Evolutionary conservation across 1,140 invertebrate species (phyloP).

Genomic region (Dermatophagoides farinae): DNA sequence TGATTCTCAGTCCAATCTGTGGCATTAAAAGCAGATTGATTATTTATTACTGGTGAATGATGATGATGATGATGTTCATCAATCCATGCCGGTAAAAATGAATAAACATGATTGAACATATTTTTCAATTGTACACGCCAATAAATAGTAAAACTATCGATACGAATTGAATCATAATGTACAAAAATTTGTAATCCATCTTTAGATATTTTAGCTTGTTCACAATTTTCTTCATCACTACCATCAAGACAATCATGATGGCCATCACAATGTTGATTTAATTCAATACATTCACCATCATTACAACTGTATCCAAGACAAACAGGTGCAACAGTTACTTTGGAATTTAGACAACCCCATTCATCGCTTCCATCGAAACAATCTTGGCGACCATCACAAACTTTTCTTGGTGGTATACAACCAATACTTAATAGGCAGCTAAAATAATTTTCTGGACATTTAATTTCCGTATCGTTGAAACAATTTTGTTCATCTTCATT

Average conservation of each 20-base stretch:
- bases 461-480: constrained; percentile 40
- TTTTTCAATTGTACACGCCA: too few species aligned
- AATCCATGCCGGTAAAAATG: constrained; percentile 38
- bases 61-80: too few species aligned
- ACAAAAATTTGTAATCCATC: constrained; percentile 23
- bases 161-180: constrained; percentile 23
- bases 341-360: constrained; percentile 16
- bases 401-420: constrained; percentile 39
- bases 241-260: constrained; percentile 43
- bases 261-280: constrained; percentile 40
- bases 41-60: background rate
- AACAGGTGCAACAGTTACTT: background rate
- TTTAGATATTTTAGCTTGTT: constrained; percentile 20
- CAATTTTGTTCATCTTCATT: constrained; percentile 41
- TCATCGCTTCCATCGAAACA: constrained; percentile 46
- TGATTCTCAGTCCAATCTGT: background rate
- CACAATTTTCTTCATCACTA: constrained; percentile 46
- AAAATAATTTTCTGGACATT: constrained; percentile 44
- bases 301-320: constrained; percentile 36
- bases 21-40: background rate
- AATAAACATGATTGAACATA: too few species aligned
- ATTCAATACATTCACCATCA: constrained; percentile 35
- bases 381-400: constrained; percentile 74
- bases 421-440: constrained; percentile 44
- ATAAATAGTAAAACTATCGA: too few species aligned